These are phyloP conservation scores for Acrobasis consociella DNA, from an alignment of 2,888 invertebrate species.

Conservation along the genomic window DNA sequence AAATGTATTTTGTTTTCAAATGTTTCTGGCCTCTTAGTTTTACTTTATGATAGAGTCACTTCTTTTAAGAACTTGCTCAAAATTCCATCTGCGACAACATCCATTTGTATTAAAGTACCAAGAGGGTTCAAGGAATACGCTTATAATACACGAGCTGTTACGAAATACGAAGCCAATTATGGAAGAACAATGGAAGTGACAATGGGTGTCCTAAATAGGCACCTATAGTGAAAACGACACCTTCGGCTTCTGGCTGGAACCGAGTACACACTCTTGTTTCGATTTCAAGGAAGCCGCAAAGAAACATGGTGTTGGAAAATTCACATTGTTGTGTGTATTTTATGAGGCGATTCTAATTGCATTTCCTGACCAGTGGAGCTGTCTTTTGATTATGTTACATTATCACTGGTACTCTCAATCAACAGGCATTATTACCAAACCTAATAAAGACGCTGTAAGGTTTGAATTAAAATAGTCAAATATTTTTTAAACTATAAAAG, in stretches of 20 bases:
- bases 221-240: constrained; percentile 57
- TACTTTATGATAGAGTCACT: background rate
- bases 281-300: constrained; percentile 48
- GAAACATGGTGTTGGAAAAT: background rate
- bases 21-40: background rate
- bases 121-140: constrained; percentile 25
- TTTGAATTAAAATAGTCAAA: too few relatives aligned
- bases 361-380: background rate
- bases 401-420: too few relatives aligned
- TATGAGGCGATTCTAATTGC: background rate
- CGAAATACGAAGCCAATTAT: constrained; percentile 53
- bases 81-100: constrained; percentile 2
- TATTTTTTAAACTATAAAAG: too few relatives aligned
- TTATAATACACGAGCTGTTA: constrained; percentile 46
- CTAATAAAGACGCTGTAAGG: too few relatives aligned
- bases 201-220: constrained; percentile 61
- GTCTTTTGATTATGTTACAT: background rate
- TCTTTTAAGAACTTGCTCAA: background rate
- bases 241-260: constrained; percentile 46
- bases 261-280: constrained; percentile 37
- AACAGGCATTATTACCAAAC: too few relatives aligned
- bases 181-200: constrained; percentile 59
- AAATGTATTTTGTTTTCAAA: constrained; percentile 4
- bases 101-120: constrained; percentile 25
- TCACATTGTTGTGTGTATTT: background rate